Conservation (phyloP, 1,140 invertebrate genomes). For the Drosophila auraria region DNA sequence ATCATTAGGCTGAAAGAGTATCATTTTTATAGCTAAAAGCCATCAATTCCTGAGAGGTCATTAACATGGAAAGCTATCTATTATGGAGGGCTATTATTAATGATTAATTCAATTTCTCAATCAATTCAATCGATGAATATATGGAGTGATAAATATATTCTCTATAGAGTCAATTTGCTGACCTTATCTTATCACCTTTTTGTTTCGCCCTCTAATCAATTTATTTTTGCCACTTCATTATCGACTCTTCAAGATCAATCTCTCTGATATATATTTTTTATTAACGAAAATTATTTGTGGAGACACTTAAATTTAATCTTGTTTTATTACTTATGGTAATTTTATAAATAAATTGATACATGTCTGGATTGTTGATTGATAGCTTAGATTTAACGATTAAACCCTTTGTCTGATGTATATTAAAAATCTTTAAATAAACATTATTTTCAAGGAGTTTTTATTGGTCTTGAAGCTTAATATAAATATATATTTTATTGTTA, state of each 20-base stretch:
- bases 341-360: not conserved
- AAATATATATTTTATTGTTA: not conserved
- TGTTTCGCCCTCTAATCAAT: conserved; percentile 14
- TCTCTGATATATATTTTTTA: conserved; percentile 5
- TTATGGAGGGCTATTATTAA: not conserved
- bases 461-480: not conserved
- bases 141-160: not conserved
- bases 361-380: not conserved
- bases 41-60: conserved; percentile 14
- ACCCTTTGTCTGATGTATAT: not conserved
- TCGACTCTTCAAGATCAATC: conserved; percentile 1
- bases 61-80: conserved; percentile 12
- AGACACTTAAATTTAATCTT: not conserved
- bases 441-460: not conserved
- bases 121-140: conserved; percentile 1
- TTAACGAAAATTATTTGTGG: not conserved
- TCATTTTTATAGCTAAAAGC: conserved; percentile 1
- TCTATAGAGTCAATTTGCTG: conserved; percentile 3
- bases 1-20: conserved; percentile 25
- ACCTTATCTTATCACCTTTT: conserved; percentile 26
- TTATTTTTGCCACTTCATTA: conserved; percentile 31
- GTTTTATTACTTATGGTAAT: not conserved
- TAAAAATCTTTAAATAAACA: not conserved
- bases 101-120: conserved; percentile 15
- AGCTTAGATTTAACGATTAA: not conserved